phyloP scores from a whole-genome alignment of 2,888 invertebrate species.

The Ernsta delagoae region DNA sequence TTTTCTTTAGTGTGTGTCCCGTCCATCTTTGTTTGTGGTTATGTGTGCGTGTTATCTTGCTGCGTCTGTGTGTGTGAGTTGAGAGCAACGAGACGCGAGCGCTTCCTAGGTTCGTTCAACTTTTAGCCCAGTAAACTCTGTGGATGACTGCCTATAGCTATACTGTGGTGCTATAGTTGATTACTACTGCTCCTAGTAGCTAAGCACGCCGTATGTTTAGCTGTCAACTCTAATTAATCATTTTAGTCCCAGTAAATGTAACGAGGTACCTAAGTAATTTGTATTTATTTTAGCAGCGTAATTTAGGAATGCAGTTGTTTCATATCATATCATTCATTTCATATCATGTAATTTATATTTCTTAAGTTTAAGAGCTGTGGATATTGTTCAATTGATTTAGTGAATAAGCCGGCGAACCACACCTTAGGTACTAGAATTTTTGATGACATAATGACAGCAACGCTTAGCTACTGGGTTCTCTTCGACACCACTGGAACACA shows the following conservation, averaged over 20 bases:
- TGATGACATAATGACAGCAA: too few species aligned
- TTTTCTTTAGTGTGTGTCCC: slow-evolving; percentile 67
- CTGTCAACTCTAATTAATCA: slow-evolving; percentile 36
- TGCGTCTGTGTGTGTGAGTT: slow-evolving; percentile 67
- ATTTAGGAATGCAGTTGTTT: not conserved
- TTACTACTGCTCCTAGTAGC: slow-evolving; percentile 27
- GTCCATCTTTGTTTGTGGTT: slow-evolving; percentile 63
- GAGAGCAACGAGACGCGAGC: slow-evolving; percentile 71
- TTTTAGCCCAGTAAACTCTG: slow-evolving; percentile 85
- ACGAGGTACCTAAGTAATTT: not conserved
- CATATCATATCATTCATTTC: not conserved
- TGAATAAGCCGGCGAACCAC: too few species aligned
- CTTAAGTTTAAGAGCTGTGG: too few species aligned
- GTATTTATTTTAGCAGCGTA: not conserved
- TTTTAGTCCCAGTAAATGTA: slow-evolving; percentile 9
- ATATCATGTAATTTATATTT: too few species aligned
- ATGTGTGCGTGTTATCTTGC: slow-evolving; percentile 51
- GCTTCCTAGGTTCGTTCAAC: slow-evolving; percentile 82
- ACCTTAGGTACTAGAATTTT: too few species aligned
- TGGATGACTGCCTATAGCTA: slow-evolving; percentile 56
- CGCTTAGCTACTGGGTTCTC: too few species aligned
- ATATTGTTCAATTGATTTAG: too few species aligned
- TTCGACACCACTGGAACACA: too few species aligned
- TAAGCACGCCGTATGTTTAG: slow-evolving; percentile 23
- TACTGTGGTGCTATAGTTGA: slow-evolving; percentile 52